These are phyloP conservation scores for Bombus pascuorum DNA, from an alignment of 1,140 invertebrate genomes.

Conservation along the genomic window DNA sequence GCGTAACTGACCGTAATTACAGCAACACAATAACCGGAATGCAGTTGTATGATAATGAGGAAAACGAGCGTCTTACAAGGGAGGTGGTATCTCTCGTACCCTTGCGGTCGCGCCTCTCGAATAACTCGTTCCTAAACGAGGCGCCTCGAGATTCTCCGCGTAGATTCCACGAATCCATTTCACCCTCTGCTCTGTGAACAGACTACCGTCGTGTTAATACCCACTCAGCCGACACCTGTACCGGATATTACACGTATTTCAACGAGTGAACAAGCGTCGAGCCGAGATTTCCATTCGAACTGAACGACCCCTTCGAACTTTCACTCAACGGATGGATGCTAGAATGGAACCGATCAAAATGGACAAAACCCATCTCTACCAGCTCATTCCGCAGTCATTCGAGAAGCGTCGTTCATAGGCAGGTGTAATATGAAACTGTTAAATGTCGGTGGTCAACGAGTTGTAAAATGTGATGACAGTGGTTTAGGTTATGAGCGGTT, in stretches of 20 bases:
- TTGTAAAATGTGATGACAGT: no score
- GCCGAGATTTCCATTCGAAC: conserved; percentile 5
- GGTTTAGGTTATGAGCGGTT: no score
- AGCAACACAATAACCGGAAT: conserved; percentile 50
- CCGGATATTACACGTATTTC: conserved; percentile 18
- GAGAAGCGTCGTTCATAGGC: no score
- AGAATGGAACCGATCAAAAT: no score
- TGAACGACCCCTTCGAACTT: not conserved
- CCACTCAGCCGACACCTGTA: not conserved
- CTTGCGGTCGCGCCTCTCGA: conserved; percentile 29
- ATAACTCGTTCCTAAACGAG: conserved; percentile 38
- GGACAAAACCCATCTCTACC: no score
- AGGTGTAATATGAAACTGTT: no score
- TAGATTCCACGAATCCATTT: conserved; percentile 26
- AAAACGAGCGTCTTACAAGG: conserved; percentile 43
- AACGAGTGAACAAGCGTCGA: not conserved
- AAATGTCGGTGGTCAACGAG: no score
- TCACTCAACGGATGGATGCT: no score
- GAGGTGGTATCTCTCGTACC: not conserved
- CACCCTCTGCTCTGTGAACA: not conserved
- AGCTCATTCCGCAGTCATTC: no score
- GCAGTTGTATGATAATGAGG: conserved; percentile 54
- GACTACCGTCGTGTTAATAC: conserved; percentile 13
- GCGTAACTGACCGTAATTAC: conserved; percentile 54
- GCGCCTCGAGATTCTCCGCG: conserved; percentile 13